Conservation (phyloP, 2,888 invertebrate species). For the Aleiodes testaceus region DNA sequence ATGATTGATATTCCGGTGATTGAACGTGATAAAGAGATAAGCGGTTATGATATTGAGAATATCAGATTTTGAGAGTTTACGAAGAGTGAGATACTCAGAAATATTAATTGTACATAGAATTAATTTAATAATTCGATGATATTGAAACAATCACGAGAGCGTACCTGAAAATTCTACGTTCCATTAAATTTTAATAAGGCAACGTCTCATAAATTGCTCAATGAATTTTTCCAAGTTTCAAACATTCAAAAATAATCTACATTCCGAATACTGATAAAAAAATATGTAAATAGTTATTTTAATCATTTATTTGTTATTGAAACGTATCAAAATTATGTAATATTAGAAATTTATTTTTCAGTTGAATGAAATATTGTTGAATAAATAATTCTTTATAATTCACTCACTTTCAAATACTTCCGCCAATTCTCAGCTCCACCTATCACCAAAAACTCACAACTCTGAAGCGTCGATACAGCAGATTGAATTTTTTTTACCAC, state of each 20-base stretch:
- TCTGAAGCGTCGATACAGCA: not conserved
- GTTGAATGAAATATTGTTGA: constrained; percentile 10
- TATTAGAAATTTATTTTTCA: not conserved
- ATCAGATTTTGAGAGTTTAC: too few relatives aligned
- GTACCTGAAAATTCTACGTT: not conserved
- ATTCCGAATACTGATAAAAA: not conserved
- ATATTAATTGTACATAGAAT: constrained; percentile 1
- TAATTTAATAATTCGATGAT: not conserved
- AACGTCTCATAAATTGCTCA: not conserved
- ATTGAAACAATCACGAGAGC: not conserved
- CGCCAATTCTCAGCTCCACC: not conserved
- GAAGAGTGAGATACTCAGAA: too few relatives aligned
- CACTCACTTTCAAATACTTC: not conserved
- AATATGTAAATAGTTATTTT: not conserved
- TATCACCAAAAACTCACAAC: not conserved
- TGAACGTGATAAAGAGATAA: constrained; percentile 7
- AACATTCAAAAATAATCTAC: not conserved
- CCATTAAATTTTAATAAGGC: not conserved
- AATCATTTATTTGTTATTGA: not conserved
- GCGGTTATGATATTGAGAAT: too few relatives aligned
- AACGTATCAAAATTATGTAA: not conserved
- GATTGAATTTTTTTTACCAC: not conserved
- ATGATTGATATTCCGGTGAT: not conserved
- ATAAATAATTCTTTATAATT: not conserved
- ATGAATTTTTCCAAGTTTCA: not conserved